Evolutionary conservation across 1,140 invertebrate species (phyloP).

Genomic region (Drosophila bocqueti): DNA sequence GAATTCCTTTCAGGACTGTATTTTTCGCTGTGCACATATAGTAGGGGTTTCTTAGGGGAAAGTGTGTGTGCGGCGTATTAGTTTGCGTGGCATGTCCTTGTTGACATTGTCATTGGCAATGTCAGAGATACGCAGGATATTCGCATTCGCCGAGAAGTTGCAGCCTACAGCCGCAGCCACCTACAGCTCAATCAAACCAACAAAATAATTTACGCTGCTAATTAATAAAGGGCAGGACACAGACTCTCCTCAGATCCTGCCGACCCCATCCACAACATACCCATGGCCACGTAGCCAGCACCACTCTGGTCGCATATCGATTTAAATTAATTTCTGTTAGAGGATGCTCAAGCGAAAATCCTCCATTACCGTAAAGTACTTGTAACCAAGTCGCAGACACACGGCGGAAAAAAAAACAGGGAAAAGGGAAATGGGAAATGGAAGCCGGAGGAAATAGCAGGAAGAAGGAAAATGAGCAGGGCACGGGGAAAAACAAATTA

Average conservation of each 20-base stretch:
- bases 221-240: slow-evolving; percentile 66
- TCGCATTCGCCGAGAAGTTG: not conserved
- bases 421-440: slow-evolving; percentile 21
- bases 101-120: slow-evolving; percentile 71
- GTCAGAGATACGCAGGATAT: slow-evolving; percentile 14
- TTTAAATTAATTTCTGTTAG: slow-evolving; percentile 85
- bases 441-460: slow-evolving; percentile 5
- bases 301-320: slow-evolving; percentile 71
- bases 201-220: slow-evolving; percentile 70
- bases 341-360: slow-evolving; percentile 85
- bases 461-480: not conserved
- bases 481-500: slow-evolving; percentile 67
- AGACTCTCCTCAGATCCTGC: not conserved
- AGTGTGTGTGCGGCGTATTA: slow-evolving; percentile 50
- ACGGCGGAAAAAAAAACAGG: slow-evolving; percentile 27
- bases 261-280: not conserved
- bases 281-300: slow-evolving; percentile 43
- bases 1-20: too few species aligned
- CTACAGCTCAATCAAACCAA: slow-evolving; percentile 58
- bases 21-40: slow-evolving; percentile 7
- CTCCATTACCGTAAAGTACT: slow-evolving; percentile 85
- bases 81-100: slow-evolving; percentile 76
- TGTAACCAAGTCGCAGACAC: slow-evolving; percentile 77
- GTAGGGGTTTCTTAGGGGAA: not conserved
- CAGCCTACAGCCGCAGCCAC: slow-evolving; percentile 21